phyloP scores from a whole-genome alignment of 1,140 invertebrate genomes.

The Drosophila melanica region DNA sequence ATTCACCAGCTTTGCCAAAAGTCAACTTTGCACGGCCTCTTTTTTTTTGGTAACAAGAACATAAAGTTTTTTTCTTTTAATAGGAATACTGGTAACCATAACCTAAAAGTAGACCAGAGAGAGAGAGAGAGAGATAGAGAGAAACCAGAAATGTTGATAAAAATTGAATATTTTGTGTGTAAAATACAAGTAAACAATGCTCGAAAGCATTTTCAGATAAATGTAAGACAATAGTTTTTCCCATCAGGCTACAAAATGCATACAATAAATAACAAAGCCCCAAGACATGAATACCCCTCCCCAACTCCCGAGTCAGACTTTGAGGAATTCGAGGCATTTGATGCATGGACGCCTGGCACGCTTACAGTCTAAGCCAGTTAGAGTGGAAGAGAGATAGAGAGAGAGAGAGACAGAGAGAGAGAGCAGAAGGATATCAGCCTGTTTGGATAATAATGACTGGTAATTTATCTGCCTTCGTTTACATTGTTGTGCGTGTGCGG shows the following conservation, averaged over 20 bases:
- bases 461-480: conserved; percentile 81
- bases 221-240: conserved; percentile 28
- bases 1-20: conserved; percentile 50
- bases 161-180: conserved; percentile 9
- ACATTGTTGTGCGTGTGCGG: conserved; percentile 58
- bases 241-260: conserved; percentile 23
- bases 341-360: conserved; percentile 65
- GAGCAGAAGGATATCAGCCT: conserved; percentile 52
- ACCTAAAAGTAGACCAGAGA: conserved; percentile 68
- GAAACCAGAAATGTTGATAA: conserved; percentile 45
- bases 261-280: conserved; percentile 36
- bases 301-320: conserved; percentile 7
- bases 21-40: conserved; percentile 49
- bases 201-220: conserved; percentile 1
- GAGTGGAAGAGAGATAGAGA: conserved; percentile 1
- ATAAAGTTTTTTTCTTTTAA: conserved; percentile 45
- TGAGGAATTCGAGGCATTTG: conserved; percentile 65
- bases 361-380: conserved; percentile 44
- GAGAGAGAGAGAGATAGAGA: neutral
- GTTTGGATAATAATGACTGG: conserved; percentile 78
- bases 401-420: conserved; percentile 7
- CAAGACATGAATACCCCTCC: neutral
- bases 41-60: neutral
- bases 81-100: conserved; percentile 74
- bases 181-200: conserved; percentile 1